These are phyloP conservation scores for Hoplodrina ambigua DNA, from an alignment of 2,888 invertebrate species.

Conservation along the genomic window DNA sequence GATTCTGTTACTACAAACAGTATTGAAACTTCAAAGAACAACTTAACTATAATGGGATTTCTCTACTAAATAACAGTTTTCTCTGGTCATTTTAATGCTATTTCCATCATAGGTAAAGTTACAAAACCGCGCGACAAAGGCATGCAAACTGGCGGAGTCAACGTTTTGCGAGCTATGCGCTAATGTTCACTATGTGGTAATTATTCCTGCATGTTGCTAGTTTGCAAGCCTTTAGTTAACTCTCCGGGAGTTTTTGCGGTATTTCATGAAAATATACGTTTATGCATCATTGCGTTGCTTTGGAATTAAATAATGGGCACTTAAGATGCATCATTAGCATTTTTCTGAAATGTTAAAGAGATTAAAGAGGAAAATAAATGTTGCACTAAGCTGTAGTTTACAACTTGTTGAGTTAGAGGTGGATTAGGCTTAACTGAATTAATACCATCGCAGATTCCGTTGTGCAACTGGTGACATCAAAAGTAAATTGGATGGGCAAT, in stretches of 20 bases:
- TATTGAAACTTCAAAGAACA: conserved; percentile 11
- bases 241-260: conserved; percentile 45
- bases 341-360: conserved; percentile 32
- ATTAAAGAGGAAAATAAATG: conserved; percentile 26
- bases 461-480: conserved; percentile 58
- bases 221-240: conserved; percentile 58
- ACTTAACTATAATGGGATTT: conserved; percentile 20
- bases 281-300: conserved; percentile 52
- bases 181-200: conserved; percentile 65
- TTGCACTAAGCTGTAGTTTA: conserved; percentile 35
- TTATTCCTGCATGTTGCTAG: conserved; percentile 67
- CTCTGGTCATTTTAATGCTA: conserved; percentile 39
- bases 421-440: conserved; percentile 38
- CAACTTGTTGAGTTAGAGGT: conserved; percentile 28
- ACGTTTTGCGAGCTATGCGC: conserved; percentile 67
- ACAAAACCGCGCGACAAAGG: conserved; percentile 56
- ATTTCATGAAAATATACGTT: conserved; percentile 55
- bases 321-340: conserved; percentile 36
- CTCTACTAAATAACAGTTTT: conserved; percentile 27
- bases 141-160: conserved; percentile 60
- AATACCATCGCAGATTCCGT: conserved; percentile 28
- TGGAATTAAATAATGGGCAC: conserved; percentile 44
- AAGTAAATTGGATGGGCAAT: conserved; percentile 55
- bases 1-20: conserved; percentile 10
- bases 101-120: conserved; percentile 40